Evolutionary conservation across 37 sponge, comb jelly and placozoan genomes (phyloP).

Genomic region (Agelas oroides): DNA sequence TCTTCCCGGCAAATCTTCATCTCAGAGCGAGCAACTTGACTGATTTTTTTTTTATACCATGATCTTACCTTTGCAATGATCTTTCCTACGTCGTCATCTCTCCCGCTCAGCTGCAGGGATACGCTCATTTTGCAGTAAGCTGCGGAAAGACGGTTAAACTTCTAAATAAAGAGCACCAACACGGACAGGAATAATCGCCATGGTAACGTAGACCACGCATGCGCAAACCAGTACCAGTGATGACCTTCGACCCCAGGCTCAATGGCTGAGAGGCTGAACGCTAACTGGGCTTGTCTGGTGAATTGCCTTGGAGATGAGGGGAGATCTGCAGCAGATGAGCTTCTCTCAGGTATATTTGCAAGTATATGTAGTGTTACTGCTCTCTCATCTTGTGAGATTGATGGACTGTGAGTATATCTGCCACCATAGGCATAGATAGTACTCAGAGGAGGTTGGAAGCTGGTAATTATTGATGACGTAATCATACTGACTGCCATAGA

Average conservation of each 20-base stretch:
- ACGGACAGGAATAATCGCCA: neutral
- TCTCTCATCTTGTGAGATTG: too few relatives aligned
- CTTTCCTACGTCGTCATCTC: conserved; percentile 41
- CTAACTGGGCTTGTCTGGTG: conserved; percentile 7
- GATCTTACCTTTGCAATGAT: conserved; percentile 65
- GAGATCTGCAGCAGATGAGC: neutral
- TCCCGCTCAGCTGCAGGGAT: too few relatives aligned
- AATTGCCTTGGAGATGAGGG: neutral
- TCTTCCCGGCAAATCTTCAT: too few relatives aligned
- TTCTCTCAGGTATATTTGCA: neutral
- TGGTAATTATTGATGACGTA: too few relatives aligned
- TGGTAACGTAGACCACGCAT: neutral
- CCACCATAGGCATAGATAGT: too few relatives aligned
- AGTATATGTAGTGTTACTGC: too few relatives aligned
- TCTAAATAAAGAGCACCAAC: conserved; percentile 18
- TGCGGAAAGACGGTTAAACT: neutral
- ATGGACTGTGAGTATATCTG: too few relatives aligned
- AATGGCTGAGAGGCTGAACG: neutral
- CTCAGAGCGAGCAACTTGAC: too few relatives aligned
- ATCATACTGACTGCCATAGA: too few relatives aligned
- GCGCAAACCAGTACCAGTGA: neutral
- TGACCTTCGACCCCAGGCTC: neutral
- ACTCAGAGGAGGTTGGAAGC: too few relatives aligned
- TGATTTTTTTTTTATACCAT: too few relatives aligned
- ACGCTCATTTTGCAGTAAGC: too few relatives aligned